Evolutionary conservation across 2,888 invertebrate genomes (phyloP).

Genomic region (Phengaris alcon): DNA sequence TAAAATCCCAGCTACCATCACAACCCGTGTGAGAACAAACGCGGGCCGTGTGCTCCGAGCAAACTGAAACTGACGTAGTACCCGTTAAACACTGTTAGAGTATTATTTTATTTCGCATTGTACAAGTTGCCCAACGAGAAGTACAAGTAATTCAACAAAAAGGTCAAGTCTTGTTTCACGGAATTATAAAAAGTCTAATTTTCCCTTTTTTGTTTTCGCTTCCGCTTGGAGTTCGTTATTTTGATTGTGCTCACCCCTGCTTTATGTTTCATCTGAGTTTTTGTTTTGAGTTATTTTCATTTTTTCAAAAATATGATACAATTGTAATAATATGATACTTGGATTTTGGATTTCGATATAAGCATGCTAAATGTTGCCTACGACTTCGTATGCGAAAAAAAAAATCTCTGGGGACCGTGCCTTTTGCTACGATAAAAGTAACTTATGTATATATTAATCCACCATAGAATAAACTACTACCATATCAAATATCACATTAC

Average conservation of each 20-base stretch:
- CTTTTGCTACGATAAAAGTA: too few species aligned
- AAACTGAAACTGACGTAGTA: background rate
- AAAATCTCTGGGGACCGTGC: too few species aligned
- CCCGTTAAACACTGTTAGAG: slow-evolving; percentile 17
- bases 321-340: too few species aligned
- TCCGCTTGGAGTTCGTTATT: slow-evolving; percentile 10
- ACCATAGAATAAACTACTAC: too few species aligned
- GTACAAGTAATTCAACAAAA: slow-evolving; percentile 19
- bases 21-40: background rate
- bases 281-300: slow-evolving; percentile 20
- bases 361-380: background rate
- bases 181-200: slow-evolving; percentile 29
- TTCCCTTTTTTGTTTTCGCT: slow-evolving; percentile 23
- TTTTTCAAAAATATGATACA: background rate
- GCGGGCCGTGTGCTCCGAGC: background rate
- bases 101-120: slow-evolving; percentile 10
- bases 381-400: too few species aligned
- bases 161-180: slow-evolving; percentile 27
- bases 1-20: too few species aligned
- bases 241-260: slow-evolving; percentile 24
- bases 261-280: slow-evolving; percentile 24
- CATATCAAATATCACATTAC: too few species aligned
- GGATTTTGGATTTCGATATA: too few species aligned
- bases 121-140: background rate
- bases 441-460: too few species aligned